Evolutionary conservation across 2,888 invertebrate species (phyloP), one percentile per base, ranked within the genome.

Genomic region (Chironomus tentans): DNA sequence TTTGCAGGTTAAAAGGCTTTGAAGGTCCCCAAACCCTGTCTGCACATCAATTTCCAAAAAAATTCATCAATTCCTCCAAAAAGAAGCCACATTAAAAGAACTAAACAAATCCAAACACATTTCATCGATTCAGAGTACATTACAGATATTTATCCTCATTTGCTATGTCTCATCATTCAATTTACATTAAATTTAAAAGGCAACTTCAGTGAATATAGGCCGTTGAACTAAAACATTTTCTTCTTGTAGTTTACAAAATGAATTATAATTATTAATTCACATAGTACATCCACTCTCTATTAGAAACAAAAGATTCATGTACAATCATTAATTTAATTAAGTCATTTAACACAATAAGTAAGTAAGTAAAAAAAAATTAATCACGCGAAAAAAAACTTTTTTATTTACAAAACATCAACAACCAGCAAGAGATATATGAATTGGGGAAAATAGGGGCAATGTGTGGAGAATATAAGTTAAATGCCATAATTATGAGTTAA

Each of bases 151-250:
- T 10, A 38, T 56, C 56, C 18, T 56, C 56, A 56, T 56, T 10
- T 38, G 3, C 1, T 28, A 1, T 38, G 38, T 10, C 10, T 38
- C 38, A 38, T 38, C 38, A 38, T 38, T 38, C 38, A 38, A 38
- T 38, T 38, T 38, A 56, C 18, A 7, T 56, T 18, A n/a, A 56
- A 56, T 65, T 65, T 65, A 74, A 47, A 74, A 74, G 74, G 74
- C 74, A 74, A 68, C 74, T 22, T 24, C 18, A 46, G 74, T 74
- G 74, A 74, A 74, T 74, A 61, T 74, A 74, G 74, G 74, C 74
- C 74, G 74, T 38, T 74, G 38, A 74, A 74, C 74, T 74, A 68
- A 74, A 74, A 68, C 65, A 65, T 65, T 21, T 24, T 13, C 18
- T 65, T 65, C 5, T 28, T 74, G 68, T 15, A 56, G 56, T 74